Conservation (phyloP, 2,888 invertebrate species). For the Scaptomyza parva region DNA sequence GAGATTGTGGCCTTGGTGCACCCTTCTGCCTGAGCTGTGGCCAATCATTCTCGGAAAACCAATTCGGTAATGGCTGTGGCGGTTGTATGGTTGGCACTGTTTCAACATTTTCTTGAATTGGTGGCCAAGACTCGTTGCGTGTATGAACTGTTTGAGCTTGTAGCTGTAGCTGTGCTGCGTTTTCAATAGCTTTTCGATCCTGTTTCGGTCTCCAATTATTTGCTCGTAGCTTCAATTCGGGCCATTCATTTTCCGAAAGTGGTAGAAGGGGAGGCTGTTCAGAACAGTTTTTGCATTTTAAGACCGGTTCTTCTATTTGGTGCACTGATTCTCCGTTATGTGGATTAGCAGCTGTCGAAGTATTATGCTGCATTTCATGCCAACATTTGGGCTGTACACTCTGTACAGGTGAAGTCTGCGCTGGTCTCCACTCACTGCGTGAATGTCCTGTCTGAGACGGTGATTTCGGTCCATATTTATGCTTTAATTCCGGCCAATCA, state of each 20-base stretch:
- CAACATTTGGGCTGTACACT: too few relatives aligned
- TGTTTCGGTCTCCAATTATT: background rate
- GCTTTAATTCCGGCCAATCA: background rate
- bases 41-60: conserved; percentile 1
- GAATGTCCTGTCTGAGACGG: too few relatives aligned
- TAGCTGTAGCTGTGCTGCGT: background rate
- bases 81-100: background rate
- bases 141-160: background rate
- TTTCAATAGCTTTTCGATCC: background rate
- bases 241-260: background rate
- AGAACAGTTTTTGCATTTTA: background rate
- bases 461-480: background rate
- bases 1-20: background rate
- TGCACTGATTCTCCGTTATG: background rate
- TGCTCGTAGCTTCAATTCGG: background rate
- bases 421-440: background rate
- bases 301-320: background rate
- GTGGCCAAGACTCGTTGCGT: background rate
- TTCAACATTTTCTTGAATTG: background rate
- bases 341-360: background rate
- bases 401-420: too few relatives aligned
- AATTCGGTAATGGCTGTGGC: background rate
- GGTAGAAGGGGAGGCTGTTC: background rate
- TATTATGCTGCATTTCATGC: background rate
- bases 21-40: background rate